These are phyloP conservation scores for Entelurus aequoreus DNA, from an alignment of 2,113 vertebrate species.

Conservation along the genomic window DNA sequence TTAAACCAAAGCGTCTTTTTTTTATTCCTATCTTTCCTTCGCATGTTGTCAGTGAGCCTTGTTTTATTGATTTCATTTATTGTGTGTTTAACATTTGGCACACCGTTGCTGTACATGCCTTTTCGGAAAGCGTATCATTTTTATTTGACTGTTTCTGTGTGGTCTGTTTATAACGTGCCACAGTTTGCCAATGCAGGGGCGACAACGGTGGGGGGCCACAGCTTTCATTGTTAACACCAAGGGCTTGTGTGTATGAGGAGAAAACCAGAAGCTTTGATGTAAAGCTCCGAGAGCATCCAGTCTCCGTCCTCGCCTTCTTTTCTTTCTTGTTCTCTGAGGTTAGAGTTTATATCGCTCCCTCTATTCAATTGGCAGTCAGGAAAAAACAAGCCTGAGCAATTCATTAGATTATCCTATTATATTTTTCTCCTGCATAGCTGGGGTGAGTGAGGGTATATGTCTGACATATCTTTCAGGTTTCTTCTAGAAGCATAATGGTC, in stretches of 20 bases:
- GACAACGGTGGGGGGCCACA: conserved; percentile 36
- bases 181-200: conserved; percentile 42
- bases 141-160: conserved; percentile 35
- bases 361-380: conserved; percentile 51
- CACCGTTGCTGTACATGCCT: not conserved
- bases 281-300: conserved; percentile 47
- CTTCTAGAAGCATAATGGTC: conserved; percentile 39
- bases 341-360: conserved; percentile 58
- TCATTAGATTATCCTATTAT: conserved; percentile 69
- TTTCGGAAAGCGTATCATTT: conserved; percentile 6
- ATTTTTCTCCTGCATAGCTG: conserved; percentile 43
- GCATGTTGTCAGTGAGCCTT: not conserved
- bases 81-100: not conserved
- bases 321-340: conserved; percentile 41
- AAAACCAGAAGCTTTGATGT: conserved; percentile 62
- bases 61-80: not conserved
- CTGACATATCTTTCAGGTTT: conserved; percentile 45
- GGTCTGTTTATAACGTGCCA: conserved; percentile 40
- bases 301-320: conserved; percentile 24
- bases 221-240: conserved; percentile 57
- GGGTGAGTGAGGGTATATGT: conserved; percentile 31
- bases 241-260: conserved; percentile 47
- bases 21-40: not conserved
- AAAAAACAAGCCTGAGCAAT: conserved; percentile 56
- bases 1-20: not conserved